Evolutionary conservation across 2,113 vertebrate species (phyloP), one percentile per base, ranked within the genome.

Genomic region (Empidonax alnorum): DNA sequence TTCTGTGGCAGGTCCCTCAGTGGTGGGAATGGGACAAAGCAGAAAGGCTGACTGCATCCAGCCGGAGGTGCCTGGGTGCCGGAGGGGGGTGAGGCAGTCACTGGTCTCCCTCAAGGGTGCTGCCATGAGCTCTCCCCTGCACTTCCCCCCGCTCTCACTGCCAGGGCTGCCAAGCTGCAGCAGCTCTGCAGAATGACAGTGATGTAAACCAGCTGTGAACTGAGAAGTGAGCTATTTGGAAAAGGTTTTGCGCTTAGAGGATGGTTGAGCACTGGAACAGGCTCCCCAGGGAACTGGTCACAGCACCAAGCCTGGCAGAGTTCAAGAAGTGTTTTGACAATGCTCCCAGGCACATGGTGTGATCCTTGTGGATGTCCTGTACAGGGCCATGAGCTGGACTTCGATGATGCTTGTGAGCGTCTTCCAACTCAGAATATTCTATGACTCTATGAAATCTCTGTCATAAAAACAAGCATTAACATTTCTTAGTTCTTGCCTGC

Each of bases 81-180:
- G 55, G 21, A 31, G 31, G 0, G 1, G 25, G 14, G 10, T 25
- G 39, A 68, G 22, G 16, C 50, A 11, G 17, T 52, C 44, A n/a
- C 31, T n/a, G 56, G 21, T 22, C 12, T 1, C 9, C 10, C 42
- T 31, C 42, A 44, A 62, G 22, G 27, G 50, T 67, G 30, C 39
- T 75, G 19, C 27, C 1, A 0, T n/a, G 44, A 58, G 3, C 13
- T 33, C 30, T 44, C 20, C n/a, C 37, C 27, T 0, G 0, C 9
- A n/a, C 31, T 41, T 62, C 10, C 3, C 42, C 31, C 15, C 20
- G 22, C 41, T 42, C 65, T 82, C 35, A 18, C 46, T 47, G 61
- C n/a, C 50, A 47, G 28, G 17, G 11, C 33, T 22, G 25, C 23
- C 49, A 58, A 33, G 13, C 21, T 3, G 0, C 33, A 50, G 67